Evolutionary conservation across 2,888 invertebrate genomes (phyloP), one percentile per base, ranked within the genome.

Genomic region (Lapara coniferarum): DNA sequence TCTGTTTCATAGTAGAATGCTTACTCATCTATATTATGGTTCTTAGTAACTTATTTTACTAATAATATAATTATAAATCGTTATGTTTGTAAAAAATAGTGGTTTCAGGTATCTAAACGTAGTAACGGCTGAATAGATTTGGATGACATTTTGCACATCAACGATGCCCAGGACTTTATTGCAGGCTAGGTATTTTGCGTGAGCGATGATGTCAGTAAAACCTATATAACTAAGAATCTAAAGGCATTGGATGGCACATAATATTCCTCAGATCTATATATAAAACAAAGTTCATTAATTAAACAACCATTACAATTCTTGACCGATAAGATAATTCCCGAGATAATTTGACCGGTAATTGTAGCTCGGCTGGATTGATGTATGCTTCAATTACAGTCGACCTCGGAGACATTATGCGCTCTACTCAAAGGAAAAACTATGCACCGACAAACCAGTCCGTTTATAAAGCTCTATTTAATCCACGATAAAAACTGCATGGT

Each of bases 311-410:
- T 49, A 19, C n/a, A 16, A 44, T 46, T 46, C 59, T 59, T 46
- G 59, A 46, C 46, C 44, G 59, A 59, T 46, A 59, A 59, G 49
- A 49, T n/a, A n/a, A n/a, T n/a, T n/a, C 19, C 16, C 13, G 63
- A 44, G 59, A 16, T 63, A 63, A 63, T 63, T 63, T 63, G 49
- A 63, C 63, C 12, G 56, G 59, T 46, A 59, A 63, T 63, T 63
- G 49, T 63, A 10, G 19, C 19, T 19, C 52, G 14, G 59, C 13
- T 16, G 66, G 66, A 66, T 37, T 66, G 59, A 69, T 69, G 44
- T 69, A 63, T 55, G 59, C 44, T 63, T 59, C 68, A 69, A 69
- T 69, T 69, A 69, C 7, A 16, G 19, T 63, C 52, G 68, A 44
- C 68, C 68, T 69, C 53, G 63, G 37, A 63, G 58, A 52, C 46